These are phyloP conservation scores for Drosophila ironensis DNA, from an alignment of 1,140 invertebrate species.

Conservation along the genomic window DNA sequence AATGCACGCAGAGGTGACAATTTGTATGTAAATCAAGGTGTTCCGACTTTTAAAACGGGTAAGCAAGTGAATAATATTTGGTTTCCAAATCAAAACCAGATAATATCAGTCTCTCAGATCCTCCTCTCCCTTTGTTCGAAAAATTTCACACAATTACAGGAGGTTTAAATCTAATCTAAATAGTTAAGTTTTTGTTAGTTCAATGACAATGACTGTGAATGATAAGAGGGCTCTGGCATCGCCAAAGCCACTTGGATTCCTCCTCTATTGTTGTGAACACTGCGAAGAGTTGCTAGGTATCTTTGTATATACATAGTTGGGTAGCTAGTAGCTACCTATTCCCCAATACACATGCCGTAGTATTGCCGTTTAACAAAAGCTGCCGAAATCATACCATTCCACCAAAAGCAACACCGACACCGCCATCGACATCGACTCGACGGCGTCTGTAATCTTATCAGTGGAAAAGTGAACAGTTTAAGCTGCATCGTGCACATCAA, in stretches of 20 bases:
- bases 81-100: not conserved
- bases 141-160: constrained; percentile 4
- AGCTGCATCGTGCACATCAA: constrained; percentile 72
- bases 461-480: constrained; percentile 66
- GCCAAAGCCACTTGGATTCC: constrained; percentile 5
- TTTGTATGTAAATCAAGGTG: not conserved
- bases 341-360: constrained; percentile 22
- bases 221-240: constrained; percentile 18
- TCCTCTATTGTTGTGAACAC: not conserved
- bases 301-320: too few species aligned
- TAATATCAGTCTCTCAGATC: not conserved
- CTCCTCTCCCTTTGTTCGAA: not conserved
- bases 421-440: too few species aligned
- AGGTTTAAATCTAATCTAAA: constrained; percentile 24
- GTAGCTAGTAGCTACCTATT: constrained; percentile 1
- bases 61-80: not conserved
- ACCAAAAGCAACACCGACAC: not conserved
- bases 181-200: constrained; percentile 27
- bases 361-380: constrained; percentile 49
- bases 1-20: not conserved
- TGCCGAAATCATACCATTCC: constrained; percentile 13
- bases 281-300: not conserved
- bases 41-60: not conserved
- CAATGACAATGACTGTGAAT: constrained; percentile 30
- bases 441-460: constrained; percentile 67